phyloP scores from a whole-genome alignment of 2,888 invertebrate genomes.

The Nipponacmea schrenckii region DNA sequence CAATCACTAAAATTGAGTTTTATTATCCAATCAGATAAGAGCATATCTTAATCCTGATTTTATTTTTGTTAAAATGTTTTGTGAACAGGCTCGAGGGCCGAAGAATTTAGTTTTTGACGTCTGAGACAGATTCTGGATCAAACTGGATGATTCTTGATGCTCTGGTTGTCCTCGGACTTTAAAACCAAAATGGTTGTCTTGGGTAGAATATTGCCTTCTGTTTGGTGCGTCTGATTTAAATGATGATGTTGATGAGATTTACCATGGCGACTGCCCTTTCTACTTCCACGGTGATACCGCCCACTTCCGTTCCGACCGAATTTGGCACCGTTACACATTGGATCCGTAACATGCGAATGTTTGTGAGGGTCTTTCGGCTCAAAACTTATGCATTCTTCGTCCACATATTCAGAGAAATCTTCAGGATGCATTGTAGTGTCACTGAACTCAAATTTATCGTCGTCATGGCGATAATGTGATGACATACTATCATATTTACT shows the following conservation, averaged over 20 bases:
- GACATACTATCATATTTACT: constrained; percentile 59
- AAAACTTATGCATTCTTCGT: constrained; percentile 17
- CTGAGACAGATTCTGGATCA: neutral
- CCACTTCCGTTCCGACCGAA: constrained; percentile 13
- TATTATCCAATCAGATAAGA: too few species aligned
- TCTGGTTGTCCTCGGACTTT: neutral
- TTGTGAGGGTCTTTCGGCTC: constrained; percentile 11
- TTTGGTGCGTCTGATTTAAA: constrained; percentile 22
- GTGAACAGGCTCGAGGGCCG: too few species aligned
- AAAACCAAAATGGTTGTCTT: neutral
- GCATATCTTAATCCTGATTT: too few species aligned
- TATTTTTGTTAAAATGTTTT: too few species aligned
- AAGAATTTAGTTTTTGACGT: too few species aligned
- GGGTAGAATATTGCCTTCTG: neutral
- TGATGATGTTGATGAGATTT: constrained; percentile 20
- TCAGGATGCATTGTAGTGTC: constrained; percentile 52
- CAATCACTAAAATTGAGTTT: too few species aligned
- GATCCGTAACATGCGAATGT: constrained; percentile 14
- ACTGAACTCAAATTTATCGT: constrained; percentile 55
- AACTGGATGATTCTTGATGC: neutral
- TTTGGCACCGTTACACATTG: constrained; percentile 32
- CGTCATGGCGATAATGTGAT: constrained; percentile 46
- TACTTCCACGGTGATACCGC: constrained; percentile 15
- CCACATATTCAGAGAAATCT: constrained; percentile 31
- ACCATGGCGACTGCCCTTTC: neutral